Base-by-base conservation (phyloP, 2,113 vertebrate species). In the Cyanocitta stelleri region DNA sequence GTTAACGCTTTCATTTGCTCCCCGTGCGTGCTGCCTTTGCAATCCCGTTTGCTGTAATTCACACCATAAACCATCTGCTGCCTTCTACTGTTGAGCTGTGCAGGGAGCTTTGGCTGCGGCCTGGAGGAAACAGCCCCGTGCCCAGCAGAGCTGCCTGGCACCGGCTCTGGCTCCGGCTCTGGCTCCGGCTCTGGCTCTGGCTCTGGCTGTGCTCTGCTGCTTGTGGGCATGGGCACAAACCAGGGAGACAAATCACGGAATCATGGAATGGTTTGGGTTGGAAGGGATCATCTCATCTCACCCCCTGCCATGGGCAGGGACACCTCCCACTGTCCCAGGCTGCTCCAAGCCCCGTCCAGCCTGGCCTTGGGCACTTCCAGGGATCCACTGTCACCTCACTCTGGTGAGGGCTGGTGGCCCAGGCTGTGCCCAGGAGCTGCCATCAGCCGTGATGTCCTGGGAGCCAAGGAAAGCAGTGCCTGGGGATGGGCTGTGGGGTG, bases 21-120 rank as follows among this genome's bases (percentile, higher is more conserved):
- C 18, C 78, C 5, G 7, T 0, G 16, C 1, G 0, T 8, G 3
- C 85, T 76, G 87, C 89, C 84, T 91, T 76, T 72, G 48, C 78
- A 83, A 46, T 74, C 54, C 56, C 17, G 22, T 32, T 80, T 37
- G 59, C 90, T 85, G 80, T 78, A 90, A 89, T 51, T 94, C 86
- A 64, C 41, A 78, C 88, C 44, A 24, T 43, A 48, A 17, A 80
- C 93, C 93, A 95, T 87, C 95, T 95, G 95, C 96, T 92, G 76
- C 69, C 59, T 87, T 90, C 85, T n/a, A 24, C n/a, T 68, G 61
- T 27, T 89, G 73, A 68, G 64, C 76, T 39, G 3, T 13, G 35
- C 4, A 4, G 54, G 56, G 46, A 12, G 23, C 52, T 80, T n/a
- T 58, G 63, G 79, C 72, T 89, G 69, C 72, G 54, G 73, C 5